A percentile compares a stretch with the other conserved stretches of the same genome.
Evolutionary conservation across 1,140 invertebrate species (phyloP).

Genomic region (Thereuonema tuberculata): DNA sequence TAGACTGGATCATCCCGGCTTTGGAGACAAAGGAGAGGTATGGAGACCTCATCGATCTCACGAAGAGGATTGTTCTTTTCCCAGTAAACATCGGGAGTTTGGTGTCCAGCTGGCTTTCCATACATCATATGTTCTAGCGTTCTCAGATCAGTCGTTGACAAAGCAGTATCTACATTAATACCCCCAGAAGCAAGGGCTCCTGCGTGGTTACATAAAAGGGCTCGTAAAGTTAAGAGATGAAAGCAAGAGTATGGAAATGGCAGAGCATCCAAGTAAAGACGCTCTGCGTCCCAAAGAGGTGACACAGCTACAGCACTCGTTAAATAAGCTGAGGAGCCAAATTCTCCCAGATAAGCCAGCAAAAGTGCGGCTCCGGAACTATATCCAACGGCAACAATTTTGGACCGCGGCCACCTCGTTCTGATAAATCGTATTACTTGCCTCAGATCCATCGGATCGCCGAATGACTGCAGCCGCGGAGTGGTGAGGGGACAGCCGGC

Average conservation of each 20-base stretch:
- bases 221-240: conserved; percentile 11
- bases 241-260: background rate
- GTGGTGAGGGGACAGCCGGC: conserved; percentile 23
- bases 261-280: conserved; percentile 12
- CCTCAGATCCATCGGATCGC: conserved; percentile 24
- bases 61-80: conserved; percentile 26
- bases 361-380: conserved; percentile 24
- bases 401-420: conserved; percentile 19
- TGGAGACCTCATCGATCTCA: conserved; percentile 27
- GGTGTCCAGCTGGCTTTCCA: conserved; percentile 20
- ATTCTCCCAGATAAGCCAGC: conserved; percentile 28
- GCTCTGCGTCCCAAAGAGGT: conserved; percentile 21
- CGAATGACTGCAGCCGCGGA: conserved; percentile 23
- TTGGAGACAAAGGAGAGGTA: conserved; percentile 26
- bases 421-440: conserved; percentile 25
- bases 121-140: conserved; percentile 21
- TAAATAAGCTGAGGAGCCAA: conserved; percentile 25
- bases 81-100: conserved; percentile 25
- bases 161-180: conserved; percentile 18
- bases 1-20: conserved; percentile 26
- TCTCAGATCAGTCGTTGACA: conserved; percentile 15
- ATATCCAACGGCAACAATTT: conserved; percentile 22
- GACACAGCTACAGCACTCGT: conserved; percentile 25
- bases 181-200: conserved; percentile 17
- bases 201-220: conserved; percentile 18